These are phyloP conservation scores for Nanorana parkeri DNA, from an alignment of 2,113 vertebrate species.

Conservation along the genomic window DNA sequence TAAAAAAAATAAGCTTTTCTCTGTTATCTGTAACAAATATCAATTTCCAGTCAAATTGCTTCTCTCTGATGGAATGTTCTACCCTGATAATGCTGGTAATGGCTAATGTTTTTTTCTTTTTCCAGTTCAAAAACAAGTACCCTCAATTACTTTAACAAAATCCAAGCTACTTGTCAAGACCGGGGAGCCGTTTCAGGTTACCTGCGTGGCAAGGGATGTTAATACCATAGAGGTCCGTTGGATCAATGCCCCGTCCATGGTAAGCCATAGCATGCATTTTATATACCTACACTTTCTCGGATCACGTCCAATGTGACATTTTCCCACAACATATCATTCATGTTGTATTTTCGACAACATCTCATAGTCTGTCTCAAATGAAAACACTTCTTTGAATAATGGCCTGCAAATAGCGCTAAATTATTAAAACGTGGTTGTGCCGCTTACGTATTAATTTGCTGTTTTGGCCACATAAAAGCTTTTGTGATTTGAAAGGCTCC, in stretches of 20 bases:
- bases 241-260: conserved; percentile 76
- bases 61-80: no score
- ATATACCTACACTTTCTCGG: neutral
- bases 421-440: conserved; percentile 50
- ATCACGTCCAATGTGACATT: neutral
- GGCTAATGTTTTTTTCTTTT: neutral
- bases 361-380: neutral
- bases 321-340: conserved; percentile 35
- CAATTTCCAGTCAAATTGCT: no score
- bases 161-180: conserved; percentile 78
- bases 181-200: conserved; percentile 82
- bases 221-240: conserved; percentile 81
- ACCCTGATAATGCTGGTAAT: no score
- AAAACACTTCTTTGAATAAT: conserved; percentile 40
- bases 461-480: conserved; percentile 55
- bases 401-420: conserved; percentile 44
- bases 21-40: no score
- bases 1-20: no score
- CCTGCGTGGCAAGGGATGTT: conserved; percentile 85
- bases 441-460: conserved; percentile 51
- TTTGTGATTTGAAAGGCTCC: conserved; percentile 49
- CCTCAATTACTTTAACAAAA: conserved; percentile 79
- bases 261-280: conserved; percentile 68
- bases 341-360: neutral
- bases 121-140: conserved; percentile 81